Evolutionary conservation across 2,797 vertebrate species (phyloP).

Genomic region (Channallabes apus): DNA sequence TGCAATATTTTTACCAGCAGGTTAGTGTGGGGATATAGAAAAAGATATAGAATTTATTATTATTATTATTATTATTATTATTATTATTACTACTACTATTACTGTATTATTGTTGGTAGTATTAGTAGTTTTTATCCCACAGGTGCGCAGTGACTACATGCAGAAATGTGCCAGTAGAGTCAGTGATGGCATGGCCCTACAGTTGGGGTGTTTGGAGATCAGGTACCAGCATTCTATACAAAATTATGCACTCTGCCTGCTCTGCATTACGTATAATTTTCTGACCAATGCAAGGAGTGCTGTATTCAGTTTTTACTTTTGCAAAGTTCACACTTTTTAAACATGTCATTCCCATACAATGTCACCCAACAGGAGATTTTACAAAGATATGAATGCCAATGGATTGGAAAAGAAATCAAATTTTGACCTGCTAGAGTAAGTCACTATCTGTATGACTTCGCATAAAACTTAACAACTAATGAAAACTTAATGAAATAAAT

Average conservation of each 20-base stretch:
- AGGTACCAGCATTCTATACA: slow-evolving; percentile 70
- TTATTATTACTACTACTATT: too few species aligned
- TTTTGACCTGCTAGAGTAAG: slow-evolving; percentile 91
- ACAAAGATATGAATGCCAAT: slow-evolving; percentile 90
- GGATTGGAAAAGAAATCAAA: slow-evolving; percentile 94
- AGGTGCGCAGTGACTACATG: slow-evolving; percentile 78
- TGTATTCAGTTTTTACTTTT: neutral
- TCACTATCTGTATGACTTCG: neutral
- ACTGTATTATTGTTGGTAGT: too few species aligned
- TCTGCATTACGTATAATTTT: neutral
- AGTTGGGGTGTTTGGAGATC: slow-evolving; percentile 92
- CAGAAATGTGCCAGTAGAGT: slow-evolving; percentile 73
- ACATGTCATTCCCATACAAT: neutral
- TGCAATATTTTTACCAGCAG: slow-evolving; percentile 96
- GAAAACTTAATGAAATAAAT: neutral
- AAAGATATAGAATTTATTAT: neutral
- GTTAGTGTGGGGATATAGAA: slow-evolving; percentile 63
- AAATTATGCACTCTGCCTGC: neutral
- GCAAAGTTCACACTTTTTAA: neutral
- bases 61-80: too few species aligned
- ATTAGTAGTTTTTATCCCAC: neutral
- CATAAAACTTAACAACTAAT: neutral
- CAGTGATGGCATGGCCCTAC: slow-evolving; percentile 92
- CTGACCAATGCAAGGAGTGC: neutral
- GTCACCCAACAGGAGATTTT: slow-evolving; percentile 81